Base-by-base conservation (phyloP, 2,797 vertebrate genomes). In the Vireo griseus region DNA sequence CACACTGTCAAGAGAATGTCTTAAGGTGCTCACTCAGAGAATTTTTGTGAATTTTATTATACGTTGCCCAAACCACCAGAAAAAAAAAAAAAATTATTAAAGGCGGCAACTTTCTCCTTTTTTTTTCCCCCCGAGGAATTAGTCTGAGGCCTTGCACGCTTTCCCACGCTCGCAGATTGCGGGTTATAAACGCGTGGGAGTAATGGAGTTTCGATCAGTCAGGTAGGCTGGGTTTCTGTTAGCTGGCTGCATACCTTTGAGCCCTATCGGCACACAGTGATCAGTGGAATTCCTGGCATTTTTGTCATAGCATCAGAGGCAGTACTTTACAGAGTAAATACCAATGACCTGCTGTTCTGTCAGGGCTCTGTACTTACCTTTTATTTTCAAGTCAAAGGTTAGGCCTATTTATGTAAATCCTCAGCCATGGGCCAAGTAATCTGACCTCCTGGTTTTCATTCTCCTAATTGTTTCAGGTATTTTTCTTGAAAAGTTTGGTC, bases 221-320 rank as follows among this genome's bases (percentile, higher is more conserved):
- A 99, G 98, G 98, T 99, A 98, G 98, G 98, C 98, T 98, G 98
- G 98, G 98, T 99, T 99, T 99, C 98, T 98, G 98, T 98, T 98
- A 98, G 98, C 97, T 94, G 98, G 95, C 97, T 98, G 98, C 98
- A 99, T 98, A 98, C 98, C 98, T 97, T 96, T 95, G 96, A 92
- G 96, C 97, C 97, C 96, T 98, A 98, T 98, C 97, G 97, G 97
- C 96, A 97, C 96, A 97, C 96, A 98, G 96, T 97, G 95, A 98
- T 98, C 97, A 95, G 96, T 98, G 95, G 96, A 98, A 98, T 99
- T 98, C 98, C 97, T 98, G 92, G 96, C 97, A 98, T 98, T 98
- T 98, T 97, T 97, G 92, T 96, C 97, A 97, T 98, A 97, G 96
- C 97, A 95, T 94, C 97, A 96, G 97, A 98, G 97, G 98, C 97